These are phyloP conservation scores for Salvelinus sp. DNA, from an alignment of 2,113 vertebrate genomes.

Conservation along the genomic window DNA sequence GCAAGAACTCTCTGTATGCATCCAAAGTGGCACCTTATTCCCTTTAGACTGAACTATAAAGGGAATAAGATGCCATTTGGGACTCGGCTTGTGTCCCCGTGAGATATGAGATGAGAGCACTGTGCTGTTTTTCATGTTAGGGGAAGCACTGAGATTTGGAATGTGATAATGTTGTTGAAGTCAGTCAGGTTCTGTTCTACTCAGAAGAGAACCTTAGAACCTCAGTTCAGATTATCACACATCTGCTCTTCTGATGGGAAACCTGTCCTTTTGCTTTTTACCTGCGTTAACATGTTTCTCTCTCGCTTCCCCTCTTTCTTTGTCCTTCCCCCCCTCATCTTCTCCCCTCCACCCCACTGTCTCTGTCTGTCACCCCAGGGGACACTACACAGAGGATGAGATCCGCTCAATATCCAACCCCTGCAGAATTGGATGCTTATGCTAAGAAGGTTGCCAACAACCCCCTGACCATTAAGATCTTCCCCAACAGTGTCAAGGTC, in stretches of 20 bases:
- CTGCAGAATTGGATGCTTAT: conserved; percentile 99
- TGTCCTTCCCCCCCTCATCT: conserved; percentile 43
- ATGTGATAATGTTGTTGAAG: conserved; percentile 28
- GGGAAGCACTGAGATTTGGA: conserved; percentile 26
- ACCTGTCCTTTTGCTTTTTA: conserved; percentile 27
- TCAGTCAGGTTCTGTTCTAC: conserved; percentile 31
- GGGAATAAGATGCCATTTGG: no score
- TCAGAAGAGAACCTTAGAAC: conserved; percentile 8
- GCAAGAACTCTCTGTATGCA: background rate
- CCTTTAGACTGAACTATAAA: conserved; percentile 7
- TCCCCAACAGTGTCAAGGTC: conserved; percentile 98
- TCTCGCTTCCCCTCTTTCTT: background rate
- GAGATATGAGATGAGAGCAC: no score
- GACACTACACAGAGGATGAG: conserved; percentile 99
- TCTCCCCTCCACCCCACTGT: conserved; percentile 40
- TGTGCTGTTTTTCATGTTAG: no score
- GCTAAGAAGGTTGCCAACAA: conserved; percentile 99
- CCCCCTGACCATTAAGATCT: conserved; percentile 99
- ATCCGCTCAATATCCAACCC: conserved; percentile 98
- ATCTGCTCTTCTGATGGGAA: conserved; percentile 32
- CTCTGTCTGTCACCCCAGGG: conserved; percentile 78
- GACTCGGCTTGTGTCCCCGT: conserved; percentile 51
- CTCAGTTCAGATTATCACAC: conserved; percentile 47
- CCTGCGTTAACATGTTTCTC: conserved; percentile 11
- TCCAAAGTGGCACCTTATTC: conserved; percentile 21